A percentile compares a stretch with the other conserved stretches of the same genome.
phyloP scores from a whole-genome alignment of 1,140 invertebrate genomes.

The Tetramorium alpestre region DNA sequence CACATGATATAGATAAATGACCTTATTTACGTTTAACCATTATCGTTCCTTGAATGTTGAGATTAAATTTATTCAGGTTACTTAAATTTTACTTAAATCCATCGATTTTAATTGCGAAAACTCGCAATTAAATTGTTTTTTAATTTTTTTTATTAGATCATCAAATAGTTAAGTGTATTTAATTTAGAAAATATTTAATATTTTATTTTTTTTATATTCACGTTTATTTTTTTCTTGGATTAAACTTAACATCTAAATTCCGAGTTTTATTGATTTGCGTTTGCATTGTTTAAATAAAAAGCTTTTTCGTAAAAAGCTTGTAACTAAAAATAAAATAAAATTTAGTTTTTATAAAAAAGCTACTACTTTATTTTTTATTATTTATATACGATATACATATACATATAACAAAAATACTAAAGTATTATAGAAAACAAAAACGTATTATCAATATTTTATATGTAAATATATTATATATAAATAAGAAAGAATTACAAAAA shows the following conservation, averaged over 20 bases:
- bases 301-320: neutral
- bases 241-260: neutral
- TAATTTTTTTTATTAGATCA: neutral
- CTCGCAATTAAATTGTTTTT: neutral
- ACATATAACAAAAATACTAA: neutral
- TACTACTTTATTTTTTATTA: neutral
- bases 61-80: slow-evolving; percentile 24
- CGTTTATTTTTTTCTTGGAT: neutral
- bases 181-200: neutral
- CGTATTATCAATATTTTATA: neutral
- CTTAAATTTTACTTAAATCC: neutral
- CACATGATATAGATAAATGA: slow-evolving; percentile 25
- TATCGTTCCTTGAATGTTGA: neutral
- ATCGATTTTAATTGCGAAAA: neutral
- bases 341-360: neutral
- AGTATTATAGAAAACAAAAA: neutral
- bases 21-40: neutral
- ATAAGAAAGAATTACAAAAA: neutral
- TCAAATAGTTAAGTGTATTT: neutral
- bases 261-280: neutral
- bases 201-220: neutral
- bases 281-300: neutral
- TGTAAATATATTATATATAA: neutral
- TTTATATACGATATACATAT: too few relatives aligned
- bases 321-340: neutral